phyloP scores from a whole-genome alignment of 2,113 vertebrate species.

The Pyrgilauda ruficollis region DNA sequence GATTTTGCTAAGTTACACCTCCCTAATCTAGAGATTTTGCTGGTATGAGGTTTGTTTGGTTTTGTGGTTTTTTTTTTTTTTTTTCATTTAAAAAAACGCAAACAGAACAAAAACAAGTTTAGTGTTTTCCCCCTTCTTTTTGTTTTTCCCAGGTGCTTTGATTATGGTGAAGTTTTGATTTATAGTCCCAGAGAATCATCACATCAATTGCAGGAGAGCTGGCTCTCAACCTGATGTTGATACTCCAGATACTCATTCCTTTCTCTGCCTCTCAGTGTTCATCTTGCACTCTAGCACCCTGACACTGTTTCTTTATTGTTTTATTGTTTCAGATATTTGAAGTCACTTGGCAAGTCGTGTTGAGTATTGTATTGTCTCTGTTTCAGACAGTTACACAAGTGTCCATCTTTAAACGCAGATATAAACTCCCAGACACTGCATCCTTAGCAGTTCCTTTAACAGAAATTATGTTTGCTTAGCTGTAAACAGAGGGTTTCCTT shows the following conservation, averaged over 20 bases:
- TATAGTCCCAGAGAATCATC: neutral
- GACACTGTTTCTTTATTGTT: neutral
- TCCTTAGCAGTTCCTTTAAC: neutral
- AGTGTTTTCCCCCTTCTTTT: neutral
- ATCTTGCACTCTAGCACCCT: neutral
- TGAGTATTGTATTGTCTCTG: neutral
- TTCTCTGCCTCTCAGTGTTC: neutral
- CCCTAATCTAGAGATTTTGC: neutral
- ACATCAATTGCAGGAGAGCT: neutral
- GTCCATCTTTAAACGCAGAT: neutral
- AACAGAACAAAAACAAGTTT: neutral
- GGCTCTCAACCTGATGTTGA: neutral
- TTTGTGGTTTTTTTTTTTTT: neutral
- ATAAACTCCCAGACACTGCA: neutral
- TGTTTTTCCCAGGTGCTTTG: neutral
- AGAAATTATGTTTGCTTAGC: neutral
- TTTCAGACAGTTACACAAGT: neutral
- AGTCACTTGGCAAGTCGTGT: neutral
- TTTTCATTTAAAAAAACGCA: too few relatives aligned
- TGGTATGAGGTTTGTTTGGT: accelerated
- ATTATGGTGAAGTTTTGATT: neutral
- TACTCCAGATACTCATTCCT: neutral
- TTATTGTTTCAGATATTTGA: neutral
- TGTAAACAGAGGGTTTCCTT: neutral
- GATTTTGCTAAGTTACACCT: neutral